Base-by-base conservation (phyloP, 2,888 invertebrate species). In the Disparrhopalites patrizii region DNA sequence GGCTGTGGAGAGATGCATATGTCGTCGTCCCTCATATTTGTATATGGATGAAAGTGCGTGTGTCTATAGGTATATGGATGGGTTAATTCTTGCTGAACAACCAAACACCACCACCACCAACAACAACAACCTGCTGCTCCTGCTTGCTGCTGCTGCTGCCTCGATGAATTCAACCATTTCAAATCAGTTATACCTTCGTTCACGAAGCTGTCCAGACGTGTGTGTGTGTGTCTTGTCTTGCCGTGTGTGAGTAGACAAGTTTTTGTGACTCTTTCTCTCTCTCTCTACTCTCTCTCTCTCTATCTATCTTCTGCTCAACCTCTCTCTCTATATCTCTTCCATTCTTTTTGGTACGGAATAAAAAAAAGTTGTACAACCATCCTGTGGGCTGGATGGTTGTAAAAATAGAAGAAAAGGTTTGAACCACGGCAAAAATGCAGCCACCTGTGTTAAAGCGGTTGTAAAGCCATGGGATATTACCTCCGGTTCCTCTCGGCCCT, bases 141-240 rank as follows among this genome's bases (percentile, higher is more conserved):
- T 47, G n/a, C 51, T 23, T 56, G 27, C 56, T 25, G 30, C 43
- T 62, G 40, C 62, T 62, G 33, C 50, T 52, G 51, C 51, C 62
- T 55, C 43, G 55, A 56, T 56, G 55, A 40, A 64, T 33, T 51
- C 33, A 31, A 56, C 56, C 55, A 55, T 55, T 55, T 63, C 62
- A 63, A 54, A 63, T 63, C 64, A 64, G 64, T 64, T 64, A 55
- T 64, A 64, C 43, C 64, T 56, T 30, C n/a, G 64, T 64, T 23
- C 31, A 56, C 43, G 64, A 56, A 64, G 56, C 64, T 64, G 40
- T 56, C 56, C 56, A 64, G 64, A 64, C 64, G 64, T 64, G 55
- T 61, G 30, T 62, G 25, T 36, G 10, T 57, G 1, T 51, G 23
- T 47, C 47, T 47, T 47, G 5, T 47, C 23, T 23, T 20, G 23